These are phyloP conservation scores for Phalanger gymnotis DNA, from an alignment of 2,797 vertebrate species.

Conservation along the genomic window DNA sequence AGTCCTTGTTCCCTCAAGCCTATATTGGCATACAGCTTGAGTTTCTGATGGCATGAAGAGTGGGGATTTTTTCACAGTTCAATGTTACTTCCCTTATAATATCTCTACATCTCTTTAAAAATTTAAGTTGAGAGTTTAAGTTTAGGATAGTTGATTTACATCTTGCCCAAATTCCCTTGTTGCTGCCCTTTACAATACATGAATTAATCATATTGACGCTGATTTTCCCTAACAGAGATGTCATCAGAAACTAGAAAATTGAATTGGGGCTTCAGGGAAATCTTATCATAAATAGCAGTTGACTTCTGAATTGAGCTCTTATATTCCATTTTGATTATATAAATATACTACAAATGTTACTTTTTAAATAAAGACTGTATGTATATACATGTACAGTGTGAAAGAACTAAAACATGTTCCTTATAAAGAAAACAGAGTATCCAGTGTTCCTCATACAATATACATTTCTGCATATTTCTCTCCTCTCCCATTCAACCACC, in stretches of 20 bases:
- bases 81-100: neutral
- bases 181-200: slow-evolving; percentile 17
- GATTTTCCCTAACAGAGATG: neutral
- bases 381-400: neutral
- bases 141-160: slow-evolving; percentile 36
- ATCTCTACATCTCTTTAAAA: neutral
- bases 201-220: slow-evolving; percentile 31
- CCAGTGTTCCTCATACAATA: neutral
- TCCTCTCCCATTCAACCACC: no score
- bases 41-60: slow-evolving; percentile 1
- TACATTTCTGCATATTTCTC: no score
- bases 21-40: neutral
- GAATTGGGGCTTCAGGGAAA: slow-evolving; percentile 31
- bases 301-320: neutral
- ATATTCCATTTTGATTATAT: neutral
- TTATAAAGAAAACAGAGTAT: neutral
- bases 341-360: neutral
- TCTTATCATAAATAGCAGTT: slow-evolving; percentile 17
- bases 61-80: neutral
- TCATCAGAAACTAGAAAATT: slow-evolving; percentile 33
- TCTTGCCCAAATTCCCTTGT: neutral
- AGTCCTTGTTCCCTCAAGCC: neutral
- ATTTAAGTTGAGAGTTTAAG: neutral
- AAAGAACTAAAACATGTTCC: neutral
- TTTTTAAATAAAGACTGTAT: neutral